Base-by-base conservation (phyloP, 2,797 vertebrate species). In the Craterocephalus amniculus region DNA sequence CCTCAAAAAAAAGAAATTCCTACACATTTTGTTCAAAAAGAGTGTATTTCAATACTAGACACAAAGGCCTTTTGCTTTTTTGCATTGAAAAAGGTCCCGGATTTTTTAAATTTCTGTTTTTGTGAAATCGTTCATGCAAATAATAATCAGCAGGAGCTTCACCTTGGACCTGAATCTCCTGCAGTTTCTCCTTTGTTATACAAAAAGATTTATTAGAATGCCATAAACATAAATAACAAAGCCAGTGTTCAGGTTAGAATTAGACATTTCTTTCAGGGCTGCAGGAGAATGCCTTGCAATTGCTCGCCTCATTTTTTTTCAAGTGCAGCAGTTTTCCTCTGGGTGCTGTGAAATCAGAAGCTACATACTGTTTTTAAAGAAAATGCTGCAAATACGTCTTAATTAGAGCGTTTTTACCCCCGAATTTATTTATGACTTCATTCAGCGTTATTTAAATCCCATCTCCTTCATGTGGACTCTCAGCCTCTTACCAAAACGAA, bases 401-500 rank as follows among this genome's bases (percentile, higher is more conserved):
- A 31, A 60, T 58, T 63, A 29, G 32, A 54, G 5, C 49, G 8
- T 54, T 11, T 29, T 66, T 40, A 14, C 4, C 20, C 43, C 8
- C 8, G 26, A 43, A 57, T 58, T 34, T 66, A 67, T 80, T 63
- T 43, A 67, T 76, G 70, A 67, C 58, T 24, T 16, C 29, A 8
- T n/a, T 51, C 24, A 59, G 58, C 56, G 70, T 63, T 67, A 75
- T 67, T 63, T 59, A 3, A 16, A 20, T 29, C 52, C 38, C 24
- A 58, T 70, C 57, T 67, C 40, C 49, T 74, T 62, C 64, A 32
- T 31, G 11, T 38, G 73, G 16, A 64, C 60, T 13, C 60, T 31
- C 18, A 62, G 72, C 31, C 52, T 49, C 62, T 34, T 59, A 52
- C 34, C 58, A 45, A 79, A 83, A 72, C 68, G 18, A 85, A 83